Evolutionary conservation across 2,113 vertebrate genomes (phyloP), one percentile per base, ranked within the genome.

Genomic region (Clinocottus analis): DNA sequence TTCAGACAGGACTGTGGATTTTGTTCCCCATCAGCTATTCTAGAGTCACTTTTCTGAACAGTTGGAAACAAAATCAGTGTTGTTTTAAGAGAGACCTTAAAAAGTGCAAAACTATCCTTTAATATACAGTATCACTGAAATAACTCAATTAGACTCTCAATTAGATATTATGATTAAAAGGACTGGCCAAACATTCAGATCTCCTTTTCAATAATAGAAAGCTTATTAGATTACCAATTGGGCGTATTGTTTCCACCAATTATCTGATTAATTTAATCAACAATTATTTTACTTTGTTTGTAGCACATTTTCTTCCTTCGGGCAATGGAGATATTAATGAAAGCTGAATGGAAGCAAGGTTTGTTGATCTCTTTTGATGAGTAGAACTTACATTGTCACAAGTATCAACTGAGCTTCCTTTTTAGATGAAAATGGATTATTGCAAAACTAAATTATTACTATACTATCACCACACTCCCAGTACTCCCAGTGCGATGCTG

Each of bases 401-500:
- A 14, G 41, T 43, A 41, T 56, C 47, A 73, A 60, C 33, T 62
- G 60, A 65, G 67, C 33, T 27, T 64, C 68, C 47, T 5, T 69
- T 81, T 80, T 72, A 4, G 21, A 66, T 70, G 68, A 43, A 59
- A 65, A 75, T 25, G 55, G 55, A 72, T 79, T 79, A 83, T 72
- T 25, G 19, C 7, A 49, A 45, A 67, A 25, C 23, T 16, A n/a
- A 39, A 69, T 59, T 13, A 69, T 4, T 23, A 37, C 45, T 61
- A 56, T 67, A 63, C 31, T 43, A n/a, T n/a, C n/a, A n/a, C n/a
- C n/a, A n/a, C n/a, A n/a, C n/a, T n/a, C n/a, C n/a, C n/a, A n/a
- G n/a, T 73, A 85, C 74, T 81, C 55, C 72, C 37, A 71, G 27
- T 51, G 72, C 67, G 82, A 64, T 29, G 80, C 49, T 39, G 53